Evolutionary conservation across 2,888 invertebrate genomes (phyloP).

Genomic region (Drosophila ochracea): DNA sequence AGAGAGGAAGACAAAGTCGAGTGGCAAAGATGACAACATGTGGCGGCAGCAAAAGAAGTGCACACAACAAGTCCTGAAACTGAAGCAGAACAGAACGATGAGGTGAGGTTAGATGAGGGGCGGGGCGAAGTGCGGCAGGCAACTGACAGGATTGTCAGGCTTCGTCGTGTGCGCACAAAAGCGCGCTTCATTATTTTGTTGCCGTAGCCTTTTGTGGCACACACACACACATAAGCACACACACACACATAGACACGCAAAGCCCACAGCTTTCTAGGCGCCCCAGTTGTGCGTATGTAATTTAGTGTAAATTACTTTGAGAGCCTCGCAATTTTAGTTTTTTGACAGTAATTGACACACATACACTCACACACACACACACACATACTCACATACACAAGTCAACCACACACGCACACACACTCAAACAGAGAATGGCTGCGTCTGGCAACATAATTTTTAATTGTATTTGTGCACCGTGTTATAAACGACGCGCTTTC

Average conservation of each 20-base stretch:
- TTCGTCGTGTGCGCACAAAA: constrained; percentile 64
- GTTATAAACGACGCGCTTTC: constrained; percentile 55
- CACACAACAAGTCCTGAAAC: constrained; percentile 42
- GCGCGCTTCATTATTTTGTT: constrained; percentile 71
- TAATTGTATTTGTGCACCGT: constrained; percentile 70
- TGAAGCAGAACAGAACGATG: constrained; percentile 8
- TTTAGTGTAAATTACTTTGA: constrained; percentile 78
- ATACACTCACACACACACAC: constrained; percentile 24
- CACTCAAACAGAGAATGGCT: constrained; percentile 17
- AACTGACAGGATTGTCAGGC: constrained; percentile 33
- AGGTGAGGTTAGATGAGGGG: not conserved
- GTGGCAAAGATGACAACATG: constrained; percentile 43
- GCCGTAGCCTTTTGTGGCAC: constrained; percentile 62
- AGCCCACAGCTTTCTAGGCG: constrained; percentile 43
- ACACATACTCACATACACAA: constrained; percentile 12
- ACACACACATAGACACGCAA: constrained; percentile 8
- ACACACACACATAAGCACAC: not conserved
- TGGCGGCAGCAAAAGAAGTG: constrained; percentile 25
- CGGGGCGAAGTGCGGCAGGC: not conserved
- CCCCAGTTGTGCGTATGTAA: constrained; percentile 68
- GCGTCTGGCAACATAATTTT: constrained; percentile 66
- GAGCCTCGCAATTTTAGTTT: constrained; percentile 64
- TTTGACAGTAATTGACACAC: constrained; percentile 56
- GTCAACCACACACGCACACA: constrained; percentile 7
- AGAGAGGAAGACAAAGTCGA: constrained; percentile 24